A percentile compares a stretch with the other conserved stretches of the same genome.
Evolutionary conservation across 2,888 invertebrate species (phyloP).

Genomic region (Pteria penguin): DNA sequence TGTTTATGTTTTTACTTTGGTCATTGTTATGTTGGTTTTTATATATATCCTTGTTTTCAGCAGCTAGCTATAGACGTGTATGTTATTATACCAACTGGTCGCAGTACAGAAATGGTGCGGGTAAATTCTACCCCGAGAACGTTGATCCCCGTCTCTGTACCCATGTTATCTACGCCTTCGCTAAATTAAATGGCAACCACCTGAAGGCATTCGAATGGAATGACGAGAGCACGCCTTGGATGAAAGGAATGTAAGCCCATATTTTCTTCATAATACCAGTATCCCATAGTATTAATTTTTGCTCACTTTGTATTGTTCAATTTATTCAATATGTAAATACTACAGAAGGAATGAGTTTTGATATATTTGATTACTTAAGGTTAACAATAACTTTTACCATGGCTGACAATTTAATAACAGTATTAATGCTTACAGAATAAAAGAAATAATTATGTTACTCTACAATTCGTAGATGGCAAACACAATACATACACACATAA

Average conservation of each 20-base stretch:
- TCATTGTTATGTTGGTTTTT: background rate
- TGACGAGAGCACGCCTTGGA: conserved; percentile 84
- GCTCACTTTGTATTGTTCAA: too few species aligned
- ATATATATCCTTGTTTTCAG: background rate
- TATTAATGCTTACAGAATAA: too few species aligned
- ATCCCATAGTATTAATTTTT: too few species aligned
- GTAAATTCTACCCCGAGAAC: conserved; percentile 95
- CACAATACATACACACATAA: too few species aligned
- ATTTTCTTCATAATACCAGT: too few species aligned
- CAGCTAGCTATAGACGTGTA: conserved; percentile 43
- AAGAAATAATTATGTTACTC: too few species aligned
- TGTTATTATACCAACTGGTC: conserved; percentile 99
- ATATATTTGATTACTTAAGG: too few species aligned
- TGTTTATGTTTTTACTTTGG: background rate
- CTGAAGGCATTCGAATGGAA: conserved; percentile 95
- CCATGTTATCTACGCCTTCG: conserved; percentile 97
- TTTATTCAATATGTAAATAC: too few species aligned
- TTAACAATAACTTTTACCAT: too few species aligned
- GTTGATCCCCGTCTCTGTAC: conserved; percentile 97
- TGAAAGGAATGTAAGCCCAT: conserved; percentile 70
- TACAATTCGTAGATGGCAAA: too few species aligned
- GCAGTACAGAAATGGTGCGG: conserved; percentile 94
- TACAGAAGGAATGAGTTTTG: too few species aligned
- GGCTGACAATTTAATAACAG: too few species aligned
- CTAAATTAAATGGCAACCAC: conserved; percentile 97